Evolutionary conservation across 2,888 invertebrate species (phyloP).

Genomic region (Nezara viridula): DNA sequence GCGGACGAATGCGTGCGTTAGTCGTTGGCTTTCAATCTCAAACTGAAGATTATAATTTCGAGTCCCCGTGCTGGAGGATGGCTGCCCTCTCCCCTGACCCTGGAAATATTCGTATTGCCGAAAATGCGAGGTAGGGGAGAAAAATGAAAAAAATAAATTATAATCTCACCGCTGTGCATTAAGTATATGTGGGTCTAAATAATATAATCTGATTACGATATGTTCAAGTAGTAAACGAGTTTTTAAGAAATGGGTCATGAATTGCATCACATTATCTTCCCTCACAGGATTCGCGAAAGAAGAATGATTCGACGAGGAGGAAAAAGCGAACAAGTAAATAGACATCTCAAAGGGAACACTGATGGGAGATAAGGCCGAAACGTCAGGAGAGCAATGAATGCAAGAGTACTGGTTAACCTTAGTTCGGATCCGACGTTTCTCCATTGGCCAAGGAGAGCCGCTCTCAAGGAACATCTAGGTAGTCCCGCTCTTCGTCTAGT

Average conservation of each 20-base stretch:
- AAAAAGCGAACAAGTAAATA: background rate
- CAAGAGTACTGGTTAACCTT: slow-evolving; percentile 35
- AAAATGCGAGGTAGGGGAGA: no score
- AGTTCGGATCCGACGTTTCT: background rate
- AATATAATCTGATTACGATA: background rate
- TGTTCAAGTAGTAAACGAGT: no score
- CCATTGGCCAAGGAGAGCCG: background rate
- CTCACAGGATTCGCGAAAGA: background rate
- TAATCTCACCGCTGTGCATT: no score
- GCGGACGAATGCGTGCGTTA: no score
- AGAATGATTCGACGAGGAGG: background rate
- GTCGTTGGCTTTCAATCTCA: no score
- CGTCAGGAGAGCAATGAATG: background rate
- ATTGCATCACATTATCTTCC: background rate
- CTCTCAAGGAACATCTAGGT: background rate
- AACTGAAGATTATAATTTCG: no score
- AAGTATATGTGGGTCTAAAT: background rate
- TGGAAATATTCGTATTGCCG: no score
- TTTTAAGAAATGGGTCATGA: background rate
- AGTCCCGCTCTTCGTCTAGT: background rate
- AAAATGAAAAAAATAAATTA: no score
- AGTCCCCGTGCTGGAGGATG: no score
- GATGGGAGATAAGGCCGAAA: background rate
- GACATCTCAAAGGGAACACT: background rate
- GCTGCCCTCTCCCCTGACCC: no score